phyloP scores from a whole-genome alignment of 2,797 vertebrate species.

The Coranthus polyacanthus region DNA sequence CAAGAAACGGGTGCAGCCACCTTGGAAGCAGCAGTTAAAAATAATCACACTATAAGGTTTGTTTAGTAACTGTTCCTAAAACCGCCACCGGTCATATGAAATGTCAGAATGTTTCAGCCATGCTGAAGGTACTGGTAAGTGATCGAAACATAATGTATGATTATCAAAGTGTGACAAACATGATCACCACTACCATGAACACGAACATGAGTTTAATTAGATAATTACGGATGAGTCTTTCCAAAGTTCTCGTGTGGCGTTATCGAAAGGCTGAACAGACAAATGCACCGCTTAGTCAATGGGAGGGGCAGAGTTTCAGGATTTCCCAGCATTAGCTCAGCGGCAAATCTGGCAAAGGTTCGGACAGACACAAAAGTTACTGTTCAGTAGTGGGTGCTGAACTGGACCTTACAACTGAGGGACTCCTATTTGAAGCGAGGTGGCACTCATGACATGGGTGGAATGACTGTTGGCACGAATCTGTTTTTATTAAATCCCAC shows the following conservation, averaged over 20 bases:
- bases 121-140: slow-evolving; percentile 9
- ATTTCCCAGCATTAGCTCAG: slow-evolving; percentile 70
- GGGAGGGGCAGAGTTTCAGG: slow-evolving; percentile 56
- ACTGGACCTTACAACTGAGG: slow-evolving; percentile 52
- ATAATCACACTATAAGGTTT: too few species aligned
- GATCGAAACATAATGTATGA: slow-evolving; percentile 38
- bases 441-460: slow-evolving; percentile 40
- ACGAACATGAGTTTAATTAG: slow-evolving; percentile 53
- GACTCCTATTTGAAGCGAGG: slow-evolving; percentile 48
- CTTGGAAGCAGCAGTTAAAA: too few species aligned
- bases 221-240: slow-evolving; percentile 39
- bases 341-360: slow-evolving; percentile 60
- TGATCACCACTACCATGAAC: slow-evolving; percentile 53
- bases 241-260: slow-evolving; percentile 55
- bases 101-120: slow-evolving; percentile 15
- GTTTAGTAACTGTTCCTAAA: background rate
- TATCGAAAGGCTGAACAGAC: slow-evolving; percentile 58
- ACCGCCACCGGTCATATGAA: too few species aligned
- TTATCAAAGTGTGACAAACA: slow-evolving; percentile 31
- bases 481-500: slow-evolving; percentile 42
- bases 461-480: slow-evolving; percentile 50
- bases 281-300: slow-evolving; percentile 65
- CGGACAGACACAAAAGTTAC: slow-evolving; percentile 66
- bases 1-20: too few species aligned
- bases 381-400: slow-evolving; percentile 80